Evolutionary conservation across 1,140 invertebrate genomes (phyloP).

Genomic region (Leptinotarsa texana): DNA sequence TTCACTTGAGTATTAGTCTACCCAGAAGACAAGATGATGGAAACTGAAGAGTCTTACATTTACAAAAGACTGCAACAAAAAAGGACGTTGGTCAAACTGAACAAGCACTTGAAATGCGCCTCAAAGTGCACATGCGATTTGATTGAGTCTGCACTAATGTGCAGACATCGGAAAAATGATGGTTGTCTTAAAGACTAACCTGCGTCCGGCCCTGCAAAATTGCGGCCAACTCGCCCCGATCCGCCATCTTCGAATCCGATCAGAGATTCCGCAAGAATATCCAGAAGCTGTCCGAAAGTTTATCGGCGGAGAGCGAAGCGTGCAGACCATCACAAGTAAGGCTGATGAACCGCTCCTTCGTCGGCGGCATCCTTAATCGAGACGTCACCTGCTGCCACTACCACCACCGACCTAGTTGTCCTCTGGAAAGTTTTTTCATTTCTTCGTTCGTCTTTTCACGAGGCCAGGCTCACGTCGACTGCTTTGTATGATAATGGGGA

Average conservation of each 20-base stretch:
- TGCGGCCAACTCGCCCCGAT: background rate
- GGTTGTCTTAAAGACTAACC: background rate
- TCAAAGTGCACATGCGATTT: too few species aligned
- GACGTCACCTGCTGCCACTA: constrained; percentile 28
- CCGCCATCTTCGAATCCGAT: constrained; percentile 10
- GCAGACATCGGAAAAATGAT: background rate
- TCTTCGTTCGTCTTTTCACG: background rate
- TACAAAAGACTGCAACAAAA: too few species aligned
- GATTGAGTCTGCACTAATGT: too few species aligned
- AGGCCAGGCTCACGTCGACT: background rate
- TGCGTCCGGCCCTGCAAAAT: background rate
- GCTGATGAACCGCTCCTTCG: constrained; percentile 23
- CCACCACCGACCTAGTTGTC: background rate
- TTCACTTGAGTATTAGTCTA: too few species aligned
- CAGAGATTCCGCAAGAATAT: constrained; percentile 18
- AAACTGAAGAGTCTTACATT: too few species aligned
- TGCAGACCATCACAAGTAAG: constrained; percentile 19
- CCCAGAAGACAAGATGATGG: too few species aligned
- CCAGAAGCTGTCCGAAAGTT: background rate
- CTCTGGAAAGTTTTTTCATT: constrained; percentile 13
- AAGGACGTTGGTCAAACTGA: too few species aligned
- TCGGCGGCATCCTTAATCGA: constrained; percentile 31
- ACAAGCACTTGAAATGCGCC: too few species aligned
- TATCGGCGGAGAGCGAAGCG: background rate
- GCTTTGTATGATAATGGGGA: background rate